phyloP scores from a whole-genome alignment of 1,140 invertebrate genomes.

The Danaus plexippus region DNA sequence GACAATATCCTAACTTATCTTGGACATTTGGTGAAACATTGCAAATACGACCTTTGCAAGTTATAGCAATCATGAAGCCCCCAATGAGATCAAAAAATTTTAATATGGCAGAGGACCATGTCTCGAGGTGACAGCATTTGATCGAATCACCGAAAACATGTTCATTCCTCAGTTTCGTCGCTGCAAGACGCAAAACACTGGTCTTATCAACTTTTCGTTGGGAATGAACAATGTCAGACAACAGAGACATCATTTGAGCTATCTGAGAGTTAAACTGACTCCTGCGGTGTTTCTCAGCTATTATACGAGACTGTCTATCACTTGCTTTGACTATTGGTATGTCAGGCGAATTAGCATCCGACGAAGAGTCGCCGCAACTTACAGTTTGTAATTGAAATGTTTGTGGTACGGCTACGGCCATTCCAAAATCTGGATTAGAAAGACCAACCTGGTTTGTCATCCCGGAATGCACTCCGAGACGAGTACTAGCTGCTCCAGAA shows the following conservation, averaged over 20 bases:
- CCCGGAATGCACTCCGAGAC: constrained; percentile 33
- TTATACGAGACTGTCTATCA: constrained; percentile 84
- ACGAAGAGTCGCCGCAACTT: constrained; percentile 52
- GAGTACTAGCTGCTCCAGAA: constrained; percentile 34
- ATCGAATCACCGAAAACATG: constrained; percentile 73
- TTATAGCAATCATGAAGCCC: constrained; percentile 86
- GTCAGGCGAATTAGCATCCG: constrained; percentile 55
- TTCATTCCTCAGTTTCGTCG: constrained; percentile 79
- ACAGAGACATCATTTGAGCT: constrained; percentile 82
- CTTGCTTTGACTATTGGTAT: constrained; percentile 47
- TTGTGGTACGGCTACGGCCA: constrained; percentile 37
- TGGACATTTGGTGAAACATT: constrained; percentile 90
- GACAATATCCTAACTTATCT: constrained; percentile 85
- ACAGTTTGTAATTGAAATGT: constrained; percentile 34
- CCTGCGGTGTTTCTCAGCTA: constrained; percentile 90
- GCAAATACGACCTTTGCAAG: constrained; percentile 86
- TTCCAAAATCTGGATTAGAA: constrained; percentile 36
- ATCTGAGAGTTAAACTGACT: constrained; percentile 93
- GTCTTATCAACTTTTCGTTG: constrained; percentile 91
- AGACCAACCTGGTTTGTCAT: constrained; percentile 35
- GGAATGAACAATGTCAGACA: constrained; percentile 87
- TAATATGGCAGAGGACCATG: constrained; percentile 62
- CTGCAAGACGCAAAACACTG: constrained; percentile 87
- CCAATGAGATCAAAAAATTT: constrained; percentile 74
- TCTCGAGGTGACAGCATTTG: constrained; percentile 57